Evolutionary conservation across 2,797 vertebrate genomes (phyloP), one percentile per base, ranked within the genome.

Genomic region (Xenopus petersii): DNA sequence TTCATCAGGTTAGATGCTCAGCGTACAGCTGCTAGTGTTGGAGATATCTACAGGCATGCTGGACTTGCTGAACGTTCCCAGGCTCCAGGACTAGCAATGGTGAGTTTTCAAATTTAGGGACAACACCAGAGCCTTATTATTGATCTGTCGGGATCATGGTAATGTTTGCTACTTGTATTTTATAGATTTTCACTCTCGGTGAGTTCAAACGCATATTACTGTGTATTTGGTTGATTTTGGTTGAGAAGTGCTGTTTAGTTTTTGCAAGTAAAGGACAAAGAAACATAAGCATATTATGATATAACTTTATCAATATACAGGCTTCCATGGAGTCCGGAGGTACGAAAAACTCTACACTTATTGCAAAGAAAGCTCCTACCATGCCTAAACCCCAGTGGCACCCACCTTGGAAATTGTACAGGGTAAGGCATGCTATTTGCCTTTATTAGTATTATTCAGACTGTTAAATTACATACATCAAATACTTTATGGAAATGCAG

Each of bases 341-440:
- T 58, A 94, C 92, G 81, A 97, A 96, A 86, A 96, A 89, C 75
- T 94, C 96, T 48, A 64, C 93, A 0, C 83, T 98, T 36, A 83
- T 94, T 61, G 84, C 92, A 42, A 95, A 97, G 83, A 98, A 97
- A 86, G 94, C 94, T 16, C 95, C 96, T 24, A 96, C 95, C 6
- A 98, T 99, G 95, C 98, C 97, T 6, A 99, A 98, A 88, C 97
- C 97, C 33, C 95, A 98, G 87, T 99, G 98, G 97, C 98, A 99
- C 82, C 95, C 98, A 0, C 98, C 97, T 0, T 99, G 98, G 97
- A 99, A 99, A 80, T 90, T 99, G 2, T 99, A 96, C 82, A 89
- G 97, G 88, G 98, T 99, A 83, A 91, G 84, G 75, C 17, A 58
- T 66, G 1, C 12, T 7, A 51, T 51, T 51, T 51, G 11, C 4